These are phyloP conservation scores for Sycophaga agraensis DNA, from an alignment of 1,140 invertebrate species.

Conservation along the genomic window DNA sequence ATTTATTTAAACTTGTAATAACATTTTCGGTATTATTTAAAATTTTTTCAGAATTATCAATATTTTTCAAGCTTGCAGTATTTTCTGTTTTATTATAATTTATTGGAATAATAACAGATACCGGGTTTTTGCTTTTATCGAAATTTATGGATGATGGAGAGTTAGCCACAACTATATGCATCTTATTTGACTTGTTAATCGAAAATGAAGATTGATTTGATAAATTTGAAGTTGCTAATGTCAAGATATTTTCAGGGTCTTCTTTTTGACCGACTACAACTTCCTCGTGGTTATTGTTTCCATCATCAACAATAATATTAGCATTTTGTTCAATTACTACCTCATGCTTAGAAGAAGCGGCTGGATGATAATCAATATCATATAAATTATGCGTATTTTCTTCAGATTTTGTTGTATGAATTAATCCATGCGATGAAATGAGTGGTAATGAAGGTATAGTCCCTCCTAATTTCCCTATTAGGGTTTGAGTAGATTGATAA, in stretches of 20 bases:
- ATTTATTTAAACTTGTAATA: too few species aligned
- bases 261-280: neutral
- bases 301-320: neutral
- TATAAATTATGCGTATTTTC: neutral
- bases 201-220: neutral
- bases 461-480: conserved; percentile 18
- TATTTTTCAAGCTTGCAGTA: neutral
- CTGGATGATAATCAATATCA: neutral
- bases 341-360: neutral
- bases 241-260: neutral
- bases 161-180: neutral
- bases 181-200: neutral
- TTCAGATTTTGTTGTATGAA: neutral
- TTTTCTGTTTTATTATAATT: neutral
- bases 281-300: neutral
- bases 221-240: conserved; percentile 12
- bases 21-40: neutral
- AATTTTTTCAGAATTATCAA: neutral
- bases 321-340: neutral
- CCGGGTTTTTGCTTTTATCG: neutral
- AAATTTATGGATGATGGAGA: neutral
- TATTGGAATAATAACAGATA: neutral
- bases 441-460: neutral
- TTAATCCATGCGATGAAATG: neutral
- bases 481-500: conserved; percentile 57